Evolutionary conservation across 64 coral and sea anemone species (phyloP).

Genomic region (Orbicella faveolata): DNA sequence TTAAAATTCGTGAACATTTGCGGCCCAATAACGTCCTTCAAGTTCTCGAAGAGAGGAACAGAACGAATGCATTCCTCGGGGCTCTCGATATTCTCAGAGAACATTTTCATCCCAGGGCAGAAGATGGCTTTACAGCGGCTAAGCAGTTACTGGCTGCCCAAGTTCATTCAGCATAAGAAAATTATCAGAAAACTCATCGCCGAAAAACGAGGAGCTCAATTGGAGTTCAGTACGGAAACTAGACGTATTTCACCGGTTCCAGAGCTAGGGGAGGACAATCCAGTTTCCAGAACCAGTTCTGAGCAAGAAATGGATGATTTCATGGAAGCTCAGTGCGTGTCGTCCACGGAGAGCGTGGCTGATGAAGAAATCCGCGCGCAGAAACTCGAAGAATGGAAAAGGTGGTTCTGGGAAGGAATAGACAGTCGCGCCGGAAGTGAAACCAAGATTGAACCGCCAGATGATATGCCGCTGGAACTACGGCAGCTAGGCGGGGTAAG

Average conservation of each 20-base stretch:
- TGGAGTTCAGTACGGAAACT: neutral
- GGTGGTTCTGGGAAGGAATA: conserved; percentile 66
- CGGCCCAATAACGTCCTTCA: conserved; percentile 35
- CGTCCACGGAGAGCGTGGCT: conserved; percentile 54
- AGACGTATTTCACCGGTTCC: neutral
- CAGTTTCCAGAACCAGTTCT: neutral
- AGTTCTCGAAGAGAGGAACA: conserved; percentile 9
- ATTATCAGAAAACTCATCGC: neutral
- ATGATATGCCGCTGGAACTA: conserved; percentile 53
- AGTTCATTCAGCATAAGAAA: conserved; percentile 63
- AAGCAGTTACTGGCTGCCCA: conserved; percentile 67
- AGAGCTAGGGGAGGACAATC: neutral
- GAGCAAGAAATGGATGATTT: conserved; percentile 38
- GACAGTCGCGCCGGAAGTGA: conserved; percentile 15
- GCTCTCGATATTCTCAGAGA: conserved; percentile 65
- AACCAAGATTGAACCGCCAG: conserved; percentile 33
- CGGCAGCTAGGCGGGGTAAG: conserved; percentile 44
- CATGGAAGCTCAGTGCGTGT: conserved; percentile 50
- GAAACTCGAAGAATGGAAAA: conserved; percentile 59
- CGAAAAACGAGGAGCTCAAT: neutral
- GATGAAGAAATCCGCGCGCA: conserved; percentile 13
- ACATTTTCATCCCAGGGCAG: conserved; percentile 55
- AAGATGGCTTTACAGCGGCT: conserved; percentile 62
- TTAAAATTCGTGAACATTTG: conserved; percentile 76
- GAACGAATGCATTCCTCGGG: conserved; percentile 22